These are phyloP conservation scores for Gephyroberyx darwinii DNA, from an alignment of 2,797 vertebrate species.

Conservation along the genomic window DNA sequence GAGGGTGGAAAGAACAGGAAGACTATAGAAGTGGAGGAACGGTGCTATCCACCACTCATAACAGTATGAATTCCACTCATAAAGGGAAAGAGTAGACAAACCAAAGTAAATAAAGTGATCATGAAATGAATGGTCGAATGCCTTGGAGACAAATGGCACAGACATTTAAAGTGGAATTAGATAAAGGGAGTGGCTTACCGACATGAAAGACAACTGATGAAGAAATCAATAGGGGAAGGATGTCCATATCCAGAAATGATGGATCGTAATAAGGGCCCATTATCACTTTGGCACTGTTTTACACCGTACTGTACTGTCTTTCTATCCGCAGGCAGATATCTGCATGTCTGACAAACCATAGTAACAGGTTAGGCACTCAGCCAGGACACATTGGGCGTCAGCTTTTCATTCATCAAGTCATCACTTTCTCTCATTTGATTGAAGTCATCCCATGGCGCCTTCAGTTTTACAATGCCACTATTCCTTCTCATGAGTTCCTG, in stretches of 20 bases:
- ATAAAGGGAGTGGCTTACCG: slow-evolving; percentile 62
- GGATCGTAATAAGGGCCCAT: slow-evolving; percentile 69
- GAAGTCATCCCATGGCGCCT: slow-evolving; percentile 18
- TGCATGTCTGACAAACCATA: slow-evolving; percentile 53
- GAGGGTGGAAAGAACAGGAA: slow-evolving; percentile 13
- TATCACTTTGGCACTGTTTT: slow-evolving; percentile 62
- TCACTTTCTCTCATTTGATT: slow-evolving; percentile 46
- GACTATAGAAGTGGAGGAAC: slow-evolving; percentile 10
- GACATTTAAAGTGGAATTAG: slow-evolving; percentile 60
- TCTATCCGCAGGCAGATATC: slow-evolving; percentile 32
- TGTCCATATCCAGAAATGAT: slow-evolving; percentile 73
- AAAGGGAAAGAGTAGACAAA: slow-evolving; percentile 16
- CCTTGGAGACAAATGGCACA: slow-evolving; percentile 25
- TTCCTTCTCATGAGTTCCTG: slow-evolving; percentile 26
- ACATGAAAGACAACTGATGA: slow-evolving; percentile 61
- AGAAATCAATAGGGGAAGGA: slow-evolving; percentile 72
- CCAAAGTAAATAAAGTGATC: slow-evolving; percentile 33
- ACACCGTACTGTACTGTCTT: slow-evolving; percentile 29
- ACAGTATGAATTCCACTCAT: slow-evolving; percentile 6
- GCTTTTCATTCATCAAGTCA: slow-evolving; percentile 43
- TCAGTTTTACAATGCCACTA: slow-evolving; percentile 13
- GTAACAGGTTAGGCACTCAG: slow-evolving; percentile 46
- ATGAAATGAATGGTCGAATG: slow-evolving; percentile 38
- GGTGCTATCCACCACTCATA: slow-evolving; percentile 29
- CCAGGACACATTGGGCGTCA: slow-evolving; percentile 29